Evolutionary conservation across 2,888 invertebrate genomes (phyloP), one percentile per base, ranked within the genome.

Genomic region (Matsumyia berberina): DNA sequence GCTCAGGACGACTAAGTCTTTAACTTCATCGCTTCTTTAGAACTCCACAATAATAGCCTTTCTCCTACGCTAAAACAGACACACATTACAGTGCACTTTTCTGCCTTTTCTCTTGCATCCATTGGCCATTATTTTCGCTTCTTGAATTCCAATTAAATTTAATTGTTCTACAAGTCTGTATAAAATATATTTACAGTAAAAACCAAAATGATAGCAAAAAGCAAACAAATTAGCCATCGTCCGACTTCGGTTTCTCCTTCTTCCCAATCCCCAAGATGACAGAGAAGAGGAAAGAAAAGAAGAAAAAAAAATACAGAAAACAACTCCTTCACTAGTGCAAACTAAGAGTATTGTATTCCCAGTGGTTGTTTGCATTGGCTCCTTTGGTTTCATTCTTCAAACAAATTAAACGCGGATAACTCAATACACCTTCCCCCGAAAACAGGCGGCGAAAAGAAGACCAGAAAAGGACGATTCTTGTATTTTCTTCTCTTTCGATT

Each of bases 381-480:
- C 57, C 76, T 66, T 82, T 80, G 77, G 86, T 83, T 70, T 77
- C 66, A 55, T 69, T 66, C 66, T 73, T 83, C 86, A 86, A 87
- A 86, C 74, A 83, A 87, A 83, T 87, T 86, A 81, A 46, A 83
- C 76, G 58, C 64, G 57, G 76, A 81, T 86, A 80, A 86, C 60
- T 70, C 64, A 73, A 69, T 78, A 74, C 51, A 62, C 79, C 37
- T 74, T 55, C 81, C 87, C 87, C 83, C 86, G 86, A 87, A 86
- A 87, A 86, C 76, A 87, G 86, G 87, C 51, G 83, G 86, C 88
- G 86, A 88, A 88, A 87, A 35, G 24, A 9, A 60, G 29, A 39
- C 24, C 31, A 53, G 49, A 57, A 72, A 44, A 39, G 35, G 51
- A 37, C 9, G 15, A 39, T 31, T 58, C 42, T 49, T 49, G 8